Percentiles rank a stretch among this genome's conserved stretches.
Conservation (phyloP, 2,113 vertebrate genomes). For the Pontoporia blainvillei region DNA sequence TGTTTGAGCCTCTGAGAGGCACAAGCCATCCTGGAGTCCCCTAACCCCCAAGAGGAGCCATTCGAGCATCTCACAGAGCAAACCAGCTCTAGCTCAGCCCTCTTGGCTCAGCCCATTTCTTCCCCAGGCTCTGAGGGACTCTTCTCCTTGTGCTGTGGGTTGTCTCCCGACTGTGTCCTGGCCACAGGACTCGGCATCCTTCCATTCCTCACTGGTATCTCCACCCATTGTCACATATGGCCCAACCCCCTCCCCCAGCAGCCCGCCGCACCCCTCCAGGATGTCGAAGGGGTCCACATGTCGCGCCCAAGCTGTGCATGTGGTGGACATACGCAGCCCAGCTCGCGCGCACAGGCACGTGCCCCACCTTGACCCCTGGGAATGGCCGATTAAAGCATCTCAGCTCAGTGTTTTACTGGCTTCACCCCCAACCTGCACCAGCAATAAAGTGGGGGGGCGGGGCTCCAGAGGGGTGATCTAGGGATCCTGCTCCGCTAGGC, state of each 20-base stretch:
- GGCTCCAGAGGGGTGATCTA: background rate
- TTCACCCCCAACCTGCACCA: background rate
- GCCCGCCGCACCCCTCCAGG: background rate
- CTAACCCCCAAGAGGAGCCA: background rate
- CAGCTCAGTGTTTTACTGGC: background rate
- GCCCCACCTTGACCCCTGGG: background rate
- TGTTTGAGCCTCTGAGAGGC: background rate
- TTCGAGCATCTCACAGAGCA: background rate
- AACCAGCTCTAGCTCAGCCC: background rate
- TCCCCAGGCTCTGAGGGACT: background rate
- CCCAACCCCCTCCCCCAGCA: too few relatives aligned
- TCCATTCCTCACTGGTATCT: background rate
- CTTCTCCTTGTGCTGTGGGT: background rate
- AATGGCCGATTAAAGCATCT: background rate
- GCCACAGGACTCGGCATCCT: background rate
- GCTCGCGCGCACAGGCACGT: fast-evolving
- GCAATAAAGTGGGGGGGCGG: background rate
- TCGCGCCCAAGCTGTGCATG: background rate
- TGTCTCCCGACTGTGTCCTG: background rate
- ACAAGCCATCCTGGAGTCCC: background rate
- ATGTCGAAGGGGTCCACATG: background rate
- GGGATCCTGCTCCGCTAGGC: background rate
- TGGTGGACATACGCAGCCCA: background rate
- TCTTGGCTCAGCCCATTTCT: background rate
- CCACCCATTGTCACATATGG: background rate